Evolutionary conservation across 1,140 invertebrate genomes (phyloP), one percentile per base, ranked within the genome.

Genomic region (Drosophila chauvacae): DNA sequence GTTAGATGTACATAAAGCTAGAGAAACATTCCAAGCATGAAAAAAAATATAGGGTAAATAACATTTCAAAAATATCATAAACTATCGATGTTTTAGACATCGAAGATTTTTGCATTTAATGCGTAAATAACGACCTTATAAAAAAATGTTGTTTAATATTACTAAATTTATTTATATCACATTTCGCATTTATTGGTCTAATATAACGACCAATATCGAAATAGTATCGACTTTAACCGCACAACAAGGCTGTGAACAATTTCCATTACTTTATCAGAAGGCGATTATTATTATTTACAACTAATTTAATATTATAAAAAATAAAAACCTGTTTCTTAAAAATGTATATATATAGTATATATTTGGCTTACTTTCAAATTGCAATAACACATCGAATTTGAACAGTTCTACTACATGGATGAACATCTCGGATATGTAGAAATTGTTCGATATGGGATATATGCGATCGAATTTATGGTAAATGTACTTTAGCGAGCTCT

Each of bases 261-360:
- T 9, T 42, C 2, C 4, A n/a, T 2, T 41, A 9, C 16, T n/a
- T 41, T 41, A 41, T n/a, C 39, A 33, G 30, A 33, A 33, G 30
- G 7, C 30, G 9, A 33, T 10, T 33, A 10, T 33, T 9, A 33
- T 9, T 42, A 9, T 42, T 9, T 9, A 0, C 2, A 44, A 11
- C n/a, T 18, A 11, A n/a, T 4, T 18, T 23, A 23, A 4, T 42
- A 10, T 11, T 23, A 14, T 14, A 7, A 35, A 56, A 39, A 26
- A 37, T 2, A 23, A 3, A 14, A 18, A 14, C 18, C 0, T 48
- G 5, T 41, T 4, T 39, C 13, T 72, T 70, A n/a, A 41, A 74
- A 60, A 53, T 72, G 23, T 57, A 70, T 72, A 45, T 73, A 4
- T 23, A 23, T 23, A 23, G 26, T 28, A 63, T 71, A 58, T 70